Evolutionary conservation across 1,140 invertebrate species (phyloP), one percentile per base, ranked within the genome.

Genomic region (Drosophila pruinosa): DNA sequence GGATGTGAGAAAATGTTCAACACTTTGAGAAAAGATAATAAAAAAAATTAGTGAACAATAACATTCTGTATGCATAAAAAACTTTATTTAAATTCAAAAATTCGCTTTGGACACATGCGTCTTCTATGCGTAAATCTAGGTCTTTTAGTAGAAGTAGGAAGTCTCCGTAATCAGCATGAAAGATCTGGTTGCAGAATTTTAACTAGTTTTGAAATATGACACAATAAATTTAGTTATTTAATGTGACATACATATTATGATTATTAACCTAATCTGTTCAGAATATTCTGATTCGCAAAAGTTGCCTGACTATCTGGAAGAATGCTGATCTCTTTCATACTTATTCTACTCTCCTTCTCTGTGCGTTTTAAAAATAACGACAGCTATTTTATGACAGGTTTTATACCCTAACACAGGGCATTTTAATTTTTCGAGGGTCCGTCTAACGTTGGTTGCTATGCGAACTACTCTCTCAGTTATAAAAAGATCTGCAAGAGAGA

Each of bases 341-440:
- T 47, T 7, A 26, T 17, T 54, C 34, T 3, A 10, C 12, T 47
- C 24, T 14, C 19, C 19, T 36, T 12, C 17, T n/a, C 7, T 1
- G 17, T 14, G 12, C 10, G 19, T 24, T 61, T 38, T 38, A 1
- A 8, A 36, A 15, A 24, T 61, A 48, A 10, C 8, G 26, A 6
- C 54, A 19, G 6, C 8, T 48, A 41, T 21, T 61, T 36, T 34
- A 43, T 48, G 34, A 62, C 61, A 17, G 38, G 50, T 56, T 56
- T 56, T 45, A 31, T 22, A 34, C 31, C n/a, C 31, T 34, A 34
- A 12, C n/a, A 34, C 1, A 34, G 5, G 2, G 10, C 12, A 6
- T 34, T 34, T 1, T 12, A 12, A 0, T 31, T 31, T 31, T 31
- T 7, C 28, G n/a, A 10, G n/a, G 7, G 3, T 31, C 8, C 0